Conservation (phyloP, 37 sponge, comb jelly and placozoan genomes). For the Halichondria panicea region DNA sequence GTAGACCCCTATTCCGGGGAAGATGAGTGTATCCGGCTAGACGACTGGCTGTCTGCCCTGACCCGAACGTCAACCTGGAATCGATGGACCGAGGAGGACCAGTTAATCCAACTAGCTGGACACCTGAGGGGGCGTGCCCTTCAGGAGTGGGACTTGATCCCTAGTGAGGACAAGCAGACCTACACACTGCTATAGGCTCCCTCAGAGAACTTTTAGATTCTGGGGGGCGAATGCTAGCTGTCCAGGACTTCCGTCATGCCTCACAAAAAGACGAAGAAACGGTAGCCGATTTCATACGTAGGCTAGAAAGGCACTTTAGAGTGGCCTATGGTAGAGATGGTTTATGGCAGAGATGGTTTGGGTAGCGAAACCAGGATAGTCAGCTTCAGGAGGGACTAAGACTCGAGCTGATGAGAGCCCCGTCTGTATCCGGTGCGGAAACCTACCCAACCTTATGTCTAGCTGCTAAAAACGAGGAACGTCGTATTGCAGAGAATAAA, state of each 20-base stretch:
- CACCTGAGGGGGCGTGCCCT: too few relatives aligned
- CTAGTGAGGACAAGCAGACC: too few relatives aligned
- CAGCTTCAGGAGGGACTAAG: conserved; percentile 19
- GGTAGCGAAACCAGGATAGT: not conserved
- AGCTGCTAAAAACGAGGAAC: conserved; percentile 17
- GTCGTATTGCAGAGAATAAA: not conserved
- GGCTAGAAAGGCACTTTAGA: conserved; percentile 29
- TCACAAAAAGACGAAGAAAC: conserved; percentile 44
- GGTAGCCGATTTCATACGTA: conserved; percentile 14
- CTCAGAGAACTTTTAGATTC: conserved; percentile 31
- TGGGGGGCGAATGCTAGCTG: conserved; percentile 28
- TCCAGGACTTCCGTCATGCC: conserved; percentile 49
- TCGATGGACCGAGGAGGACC: conserved; percentile 44
- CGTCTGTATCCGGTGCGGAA: conserved; percentile 9
- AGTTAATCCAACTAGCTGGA: too few relatives aligned
- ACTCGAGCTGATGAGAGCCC: not conserved
- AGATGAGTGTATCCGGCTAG: conserved; percentile 25
- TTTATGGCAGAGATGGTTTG: conserved; percentile 2
- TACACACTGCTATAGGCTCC: too few relatives aligned
- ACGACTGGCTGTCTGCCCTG: conserved; percentile 50
- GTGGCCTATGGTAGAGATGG: conserved; percentile 29
- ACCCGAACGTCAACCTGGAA: conserved; percentile 32
- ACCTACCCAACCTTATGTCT: not conserved
- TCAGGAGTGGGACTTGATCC: too few relatives aligned
- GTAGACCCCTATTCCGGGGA: conserved; percentile 45